These are phyloP conservation scores for Reticulitermes speratus DNA, from an alignment of 1,140 invertebrate species.

Conservation along the genomic window DNA sequence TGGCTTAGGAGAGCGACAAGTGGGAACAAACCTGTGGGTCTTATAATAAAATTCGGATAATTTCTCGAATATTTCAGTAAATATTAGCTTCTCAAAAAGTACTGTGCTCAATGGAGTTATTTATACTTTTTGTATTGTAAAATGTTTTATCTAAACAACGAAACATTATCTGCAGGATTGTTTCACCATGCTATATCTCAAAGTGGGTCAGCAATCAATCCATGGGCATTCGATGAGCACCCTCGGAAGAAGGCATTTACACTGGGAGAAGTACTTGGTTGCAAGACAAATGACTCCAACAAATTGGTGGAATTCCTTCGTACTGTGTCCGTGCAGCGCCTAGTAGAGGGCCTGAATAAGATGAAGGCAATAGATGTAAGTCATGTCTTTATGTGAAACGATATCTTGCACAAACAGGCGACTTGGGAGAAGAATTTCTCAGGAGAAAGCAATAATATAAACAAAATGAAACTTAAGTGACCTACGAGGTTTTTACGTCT, in stretches of 20 bases:
- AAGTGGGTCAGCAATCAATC: constrained; percentile 64
- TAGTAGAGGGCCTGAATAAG: not conserved
- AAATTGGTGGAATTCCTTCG: constrained; percentile 22
- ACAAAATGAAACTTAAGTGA: too few species aligned
- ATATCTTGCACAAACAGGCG: too few species aligned
- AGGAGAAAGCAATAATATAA: not conserved
- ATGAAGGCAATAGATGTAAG: not conserved
- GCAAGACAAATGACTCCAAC: not conserved
- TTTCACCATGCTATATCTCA: constrained; percentile 63
- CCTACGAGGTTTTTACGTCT: too few species aligned
- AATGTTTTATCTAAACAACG: too few species aligned
- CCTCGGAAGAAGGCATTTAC: not conserved
- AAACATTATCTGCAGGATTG: constrained; percentile 44
- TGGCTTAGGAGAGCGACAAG: too few species aligned
- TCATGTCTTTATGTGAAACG: not conserved
- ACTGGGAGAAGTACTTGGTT: constrained; percentile 25
- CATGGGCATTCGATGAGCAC: constrained; percentile 51
- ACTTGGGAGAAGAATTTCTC: not conserved
- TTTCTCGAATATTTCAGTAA: too few species aligned
- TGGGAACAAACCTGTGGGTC: too few species aligned
- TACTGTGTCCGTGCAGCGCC: not conserved
- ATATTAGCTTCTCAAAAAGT: too few species aligned
- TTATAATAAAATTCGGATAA: too few species aligned
- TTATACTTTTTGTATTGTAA: too few species aligned
- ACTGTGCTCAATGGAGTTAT: too few species aligned